A percentile compares a stretch with the other conserved stretches of the same genome.
Evolutionary conservation across 2,888 invertebrate species (phyloP).

Genomic region (Agrotis clavis): DNA sequence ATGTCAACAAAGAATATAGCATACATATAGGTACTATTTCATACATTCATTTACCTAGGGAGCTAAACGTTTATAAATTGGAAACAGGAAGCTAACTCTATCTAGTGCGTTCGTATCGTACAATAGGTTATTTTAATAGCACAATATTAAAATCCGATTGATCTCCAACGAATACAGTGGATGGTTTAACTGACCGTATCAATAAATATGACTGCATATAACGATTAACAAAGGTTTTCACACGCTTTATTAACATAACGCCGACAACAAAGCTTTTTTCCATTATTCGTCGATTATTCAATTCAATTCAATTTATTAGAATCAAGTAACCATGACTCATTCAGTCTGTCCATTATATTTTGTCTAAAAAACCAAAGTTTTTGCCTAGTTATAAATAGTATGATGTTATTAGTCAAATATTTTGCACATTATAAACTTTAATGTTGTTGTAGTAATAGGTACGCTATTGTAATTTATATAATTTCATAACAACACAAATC

Average conservation of each 20-base stretch:
- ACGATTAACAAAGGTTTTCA: slow-evolving; percentile 43
- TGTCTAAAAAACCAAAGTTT: slow-evolving; percentile 10
- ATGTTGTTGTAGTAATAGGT: slow-evolving; percentile 11
- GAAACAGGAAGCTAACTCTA: neutral
- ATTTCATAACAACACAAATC: too few species aligned
- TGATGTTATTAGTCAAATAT: slow-evolving; percentile 1
- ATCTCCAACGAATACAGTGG: slow-evolving; percentile 31
- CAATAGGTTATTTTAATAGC: neutral
- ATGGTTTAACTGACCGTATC: slow-evolving; percentile 35
- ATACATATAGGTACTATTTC: neutral
- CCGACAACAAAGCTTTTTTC: slow-evolving; percentile 18
- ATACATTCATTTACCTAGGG: neutral
- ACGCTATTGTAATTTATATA: slow-evolving; percentile 2
- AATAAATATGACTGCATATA: slow-evolving; percentile 47
- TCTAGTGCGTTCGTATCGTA: neutral
- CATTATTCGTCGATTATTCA: slow-evolving; percentile 23
- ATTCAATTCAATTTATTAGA: too few species aligned
- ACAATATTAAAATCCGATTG: slow-evolving; percentile 52
- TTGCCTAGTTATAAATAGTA: neutral
- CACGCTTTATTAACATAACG: slow-evolving; percentile 47
- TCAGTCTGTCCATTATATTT: neutral
- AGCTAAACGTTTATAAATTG: neutral
- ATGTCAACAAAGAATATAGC: slow-evolving; percentile 31
- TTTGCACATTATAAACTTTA: neutral
- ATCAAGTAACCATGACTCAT: too few species aligned